These are phyloP conservation scores for Chauna torquata DNA, from an alignment of 2,113 vertebrate genomes.

Conservation along the genomic window DNA sequence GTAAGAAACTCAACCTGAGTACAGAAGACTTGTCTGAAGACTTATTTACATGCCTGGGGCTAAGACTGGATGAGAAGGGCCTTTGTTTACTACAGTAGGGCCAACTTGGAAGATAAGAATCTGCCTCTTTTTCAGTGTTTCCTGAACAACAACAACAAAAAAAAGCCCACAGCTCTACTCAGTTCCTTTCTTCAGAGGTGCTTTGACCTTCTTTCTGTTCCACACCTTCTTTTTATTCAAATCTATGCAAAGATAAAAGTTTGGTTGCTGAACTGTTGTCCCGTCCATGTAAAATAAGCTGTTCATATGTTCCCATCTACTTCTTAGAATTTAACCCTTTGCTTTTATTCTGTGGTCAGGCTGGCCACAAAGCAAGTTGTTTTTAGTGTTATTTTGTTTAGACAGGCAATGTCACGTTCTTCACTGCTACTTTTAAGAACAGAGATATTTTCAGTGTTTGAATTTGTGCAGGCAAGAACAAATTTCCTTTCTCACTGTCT, in stretches of 20 bases:
- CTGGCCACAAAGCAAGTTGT: conserved; percentile 10
- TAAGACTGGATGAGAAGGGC: neutral
- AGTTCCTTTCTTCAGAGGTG: neutral
- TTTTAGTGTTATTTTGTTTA: conserved; percentile 59
- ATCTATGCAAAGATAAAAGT: neutral
- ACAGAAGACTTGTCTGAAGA: neutral
- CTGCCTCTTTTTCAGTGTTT: neutral
- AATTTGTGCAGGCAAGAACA: neutral
- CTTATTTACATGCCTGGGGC: neutral
- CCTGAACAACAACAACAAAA: neutral
- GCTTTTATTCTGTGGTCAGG: neutral
- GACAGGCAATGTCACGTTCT: conserved; percentile 23
- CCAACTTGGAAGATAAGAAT: neutral
- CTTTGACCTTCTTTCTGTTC: neutral
- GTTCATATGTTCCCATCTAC: neutral
- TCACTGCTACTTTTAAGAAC: neutral
- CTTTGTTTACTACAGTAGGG: neutral
- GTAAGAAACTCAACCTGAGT: neutral
- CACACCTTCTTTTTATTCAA: neutral
- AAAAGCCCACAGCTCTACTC: neutral
- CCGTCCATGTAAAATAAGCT: neutral
- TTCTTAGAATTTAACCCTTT: neutral
- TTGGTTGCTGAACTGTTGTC: neutral
- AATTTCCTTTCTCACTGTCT: neutral
- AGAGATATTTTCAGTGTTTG: neutral